Percentiles rank a stretch among this genome's conserved stretches.
Conservation (phyloP, 2,113 vertebrate species). For the Centropus unirufus region DNA sequence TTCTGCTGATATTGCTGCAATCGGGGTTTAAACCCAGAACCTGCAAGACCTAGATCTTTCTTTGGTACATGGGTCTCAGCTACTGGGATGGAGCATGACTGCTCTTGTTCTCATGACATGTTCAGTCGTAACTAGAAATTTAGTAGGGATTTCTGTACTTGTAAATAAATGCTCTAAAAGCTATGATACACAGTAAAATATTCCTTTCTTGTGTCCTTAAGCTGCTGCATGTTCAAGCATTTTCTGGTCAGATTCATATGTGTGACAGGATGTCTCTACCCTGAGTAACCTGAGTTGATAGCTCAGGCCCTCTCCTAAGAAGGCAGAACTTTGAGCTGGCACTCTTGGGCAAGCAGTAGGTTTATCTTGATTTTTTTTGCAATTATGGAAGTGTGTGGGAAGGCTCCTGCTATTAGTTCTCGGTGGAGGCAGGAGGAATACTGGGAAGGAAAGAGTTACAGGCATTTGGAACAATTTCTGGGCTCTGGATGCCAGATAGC, state of each 20-base stretch:
- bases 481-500: neutral
- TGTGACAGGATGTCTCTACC: neutral
- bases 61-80: neutral
- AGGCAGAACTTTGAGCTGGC: neutral
- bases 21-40: neutral
- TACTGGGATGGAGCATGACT: neutral
- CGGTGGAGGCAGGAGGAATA: neutral
- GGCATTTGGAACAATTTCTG: neutral
- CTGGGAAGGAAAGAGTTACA: neutral
- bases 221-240: neutral
- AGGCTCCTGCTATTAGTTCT: neutral
- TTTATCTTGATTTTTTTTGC: neutral
- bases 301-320: neutral
- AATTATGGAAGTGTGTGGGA: neutral
- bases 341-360: neutral
- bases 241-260: neutral
- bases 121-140: neutral
- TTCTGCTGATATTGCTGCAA: neutral
- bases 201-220: neutral
- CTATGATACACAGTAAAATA: neutral
- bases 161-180: neutral
- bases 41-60: neutral
- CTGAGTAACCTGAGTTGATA: neutral
- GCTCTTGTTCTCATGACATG: neutral
- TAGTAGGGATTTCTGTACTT: neutral